Evolutionary conservation across 2,113 vertebrate genomes (phyloP).

Genomic region (Xenopus laevis): DNA sequence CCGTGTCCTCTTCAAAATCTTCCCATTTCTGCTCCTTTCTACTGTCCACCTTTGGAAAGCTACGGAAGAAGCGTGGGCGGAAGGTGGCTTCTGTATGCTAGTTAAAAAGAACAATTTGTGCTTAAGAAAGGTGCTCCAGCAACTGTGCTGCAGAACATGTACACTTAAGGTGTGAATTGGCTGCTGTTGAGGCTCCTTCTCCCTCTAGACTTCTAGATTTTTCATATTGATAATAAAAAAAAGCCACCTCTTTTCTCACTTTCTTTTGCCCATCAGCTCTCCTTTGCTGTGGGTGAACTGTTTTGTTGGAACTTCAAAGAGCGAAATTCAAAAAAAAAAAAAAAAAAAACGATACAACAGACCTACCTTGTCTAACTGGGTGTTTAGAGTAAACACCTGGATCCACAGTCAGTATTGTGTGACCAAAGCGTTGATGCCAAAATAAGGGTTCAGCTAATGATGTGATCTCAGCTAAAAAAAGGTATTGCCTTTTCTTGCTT

Average conservation of each 20-base stretch:
- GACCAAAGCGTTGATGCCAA: conserved; percentile 99
- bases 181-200: conserved; percentile 56
- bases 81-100: conserved; percentile 98
- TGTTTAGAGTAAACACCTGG: conserved; percentile 82
- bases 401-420: conserved; percentile 91
- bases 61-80: conserved; percentile 98
- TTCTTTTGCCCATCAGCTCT: conserved; percentile 49
- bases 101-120: conserved; percentile 99
- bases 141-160: conserved; percentile 98
- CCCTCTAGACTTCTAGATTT: conserved; percentile 75
- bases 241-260: conserved; percentile 66
- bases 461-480: conserved; percentile 61
- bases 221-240: conserved; percentile 70
- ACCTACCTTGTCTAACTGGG: conserved; percentile 95
- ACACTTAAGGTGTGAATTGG: conserved; percentile 91
- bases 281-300: conserved; percentile 80
- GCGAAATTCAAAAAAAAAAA: conserved; percentile 58
- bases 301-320: conserved; percentile 85
- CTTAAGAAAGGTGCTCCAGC: conserved; percentile 97
- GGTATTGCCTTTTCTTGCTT: conserved; percentile 60
- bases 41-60: conserved; percentile 87
- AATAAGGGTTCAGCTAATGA: conserved; percentile 75
- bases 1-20: conserved; percentile 64
- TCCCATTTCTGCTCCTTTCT: conserved; percentile 43
- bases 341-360: conserved; percentile 88